Evolutionary conservation across 2,113 vertebrate genomes (phyloP).

Genomic region (Heterotis niloticus): DNA sequence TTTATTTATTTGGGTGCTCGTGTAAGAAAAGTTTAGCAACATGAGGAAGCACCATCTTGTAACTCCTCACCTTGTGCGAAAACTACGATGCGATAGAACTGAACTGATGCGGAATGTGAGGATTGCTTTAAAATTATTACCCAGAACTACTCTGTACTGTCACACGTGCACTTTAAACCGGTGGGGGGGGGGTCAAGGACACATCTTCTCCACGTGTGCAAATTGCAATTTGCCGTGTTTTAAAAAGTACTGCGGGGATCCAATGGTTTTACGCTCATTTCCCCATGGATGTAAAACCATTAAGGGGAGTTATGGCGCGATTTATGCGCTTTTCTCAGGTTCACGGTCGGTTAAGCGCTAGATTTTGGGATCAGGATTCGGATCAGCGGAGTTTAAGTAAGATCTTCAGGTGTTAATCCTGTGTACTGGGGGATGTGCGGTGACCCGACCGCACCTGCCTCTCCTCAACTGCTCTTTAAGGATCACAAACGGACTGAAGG

Average conservation of each 20-base stretch:
- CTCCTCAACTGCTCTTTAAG: not conserved
- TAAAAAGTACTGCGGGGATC: too few species aligned
- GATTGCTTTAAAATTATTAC: not conserved
- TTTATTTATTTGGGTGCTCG: not conserved
- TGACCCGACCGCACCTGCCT: not conserved
- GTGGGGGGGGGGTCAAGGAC: too few species aligned
- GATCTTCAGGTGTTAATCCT: slow-evolving; percentile 24
- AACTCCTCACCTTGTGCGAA: not conserved
- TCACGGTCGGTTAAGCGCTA: not conserved
- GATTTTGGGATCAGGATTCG: slow-evolving; percentile 20
- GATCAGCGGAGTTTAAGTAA: slow-evolving; percentile 6
- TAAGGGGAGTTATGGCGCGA: not conserved
- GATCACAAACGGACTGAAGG: not conserved
- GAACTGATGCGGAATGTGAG: not conserved
- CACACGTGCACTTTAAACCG: too few species aligned
- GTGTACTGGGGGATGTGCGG: not conserved
- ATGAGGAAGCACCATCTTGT: not conserved
- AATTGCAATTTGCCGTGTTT: too few species aligned
- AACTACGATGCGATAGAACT: not conserved
- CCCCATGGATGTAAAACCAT: slow-evolving; percentile 5
- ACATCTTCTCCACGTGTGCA: too few species aligned
- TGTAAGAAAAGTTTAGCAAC: not conserved
- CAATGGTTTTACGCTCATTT: not conserved
- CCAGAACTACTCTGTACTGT: too few species aligned
- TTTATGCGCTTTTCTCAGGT: not conserved